A percentile compares a stretch with the other conserved stretches of the same genome.
Evolutionary conservation across 2,797 vertebrate species (phyloP).

Genomic region (Pelodytes ibericus): DNA sequence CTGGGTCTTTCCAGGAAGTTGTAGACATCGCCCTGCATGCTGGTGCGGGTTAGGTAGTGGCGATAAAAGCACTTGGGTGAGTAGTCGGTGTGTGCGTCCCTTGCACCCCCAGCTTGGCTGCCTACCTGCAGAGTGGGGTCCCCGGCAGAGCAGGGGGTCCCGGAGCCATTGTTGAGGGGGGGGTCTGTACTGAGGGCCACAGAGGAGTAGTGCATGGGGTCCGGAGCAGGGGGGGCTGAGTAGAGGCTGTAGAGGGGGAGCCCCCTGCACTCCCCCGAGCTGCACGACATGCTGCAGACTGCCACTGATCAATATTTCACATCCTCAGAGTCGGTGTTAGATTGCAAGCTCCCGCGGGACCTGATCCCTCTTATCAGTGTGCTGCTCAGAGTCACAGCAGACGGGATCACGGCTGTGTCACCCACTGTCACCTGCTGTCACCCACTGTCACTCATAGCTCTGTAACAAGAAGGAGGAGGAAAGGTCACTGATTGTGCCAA

Average conservation of each 20-base stretch:
- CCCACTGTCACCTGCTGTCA: slow-evolving; percentile 60
- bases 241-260: slow-evolving; percentile 66
- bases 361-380: slow-evolving; percentile 58
- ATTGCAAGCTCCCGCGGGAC: slow-evolving; percentile 57
- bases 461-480: slow-evolving; percentile 62
- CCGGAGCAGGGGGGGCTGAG: slow-evolving; percentile 46
- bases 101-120: slow-evolving; percentile 56
- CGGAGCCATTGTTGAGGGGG: slow-evolving; percentile 76
- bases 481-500: slow-evolving; percentile 14
- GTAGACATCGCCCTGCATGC: slow-evolving; percentile 88
- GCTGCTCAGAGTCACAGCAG: slow-evolving; percentile 38
- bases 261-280: slow-evolving; percentile 67
- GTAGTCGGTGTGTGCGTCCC: slow-evolving; percentile 18
- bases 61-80: slow-evolving; percentile 72
- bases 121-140: slow-evolving; percentile 67
- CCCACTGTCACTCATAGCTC: slow-evolving; percentile 60
- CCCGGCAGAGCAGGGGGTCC: slow-evolving; percentile 68
- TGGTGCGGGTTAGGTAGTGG: slow-evolving; percentile 79
- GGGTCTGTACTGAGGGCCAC: slow-evolving; percentile 78
- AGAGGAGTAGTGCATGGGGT: slow-evolving; percentile 73
- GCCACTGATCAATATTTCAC: slow-evolving; percentile 67
- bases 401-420: slow-evolving; percentile 57
- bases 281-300: slow-evolving; percentile 58
- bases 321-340: slow-evolving; percentile 48
- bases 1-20: slow-evolving; percentile 92